Evolutionary conservation across 1,140 invertebrate genomes (phyloP).

Genomic region (Psilanteris sp.): DNA sequence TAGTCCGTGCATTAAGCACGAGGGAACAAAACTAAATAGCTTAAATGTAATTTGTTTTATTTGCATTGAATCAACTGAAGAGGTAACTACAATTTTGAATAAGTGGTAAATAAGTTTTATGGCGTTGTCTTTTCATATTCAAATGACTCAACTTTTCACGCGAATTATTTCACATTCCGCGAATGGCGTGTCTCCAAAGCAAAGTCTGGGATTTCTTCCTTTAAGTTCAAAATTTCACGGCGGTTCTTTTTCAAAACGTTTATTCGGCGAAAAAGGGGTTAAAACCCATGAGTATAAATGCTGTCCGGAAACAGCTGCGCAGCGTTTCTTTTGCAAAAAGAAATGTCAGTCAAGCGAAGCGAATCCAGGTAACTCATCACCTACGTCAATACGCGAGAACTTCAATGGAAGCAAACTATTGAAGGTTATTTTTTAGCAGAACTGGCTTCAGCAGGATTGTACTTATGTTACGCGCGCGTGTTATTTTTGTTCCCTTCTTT

Average conservation of each 20-base stretch:
- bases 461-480: conserved; percentile 4
- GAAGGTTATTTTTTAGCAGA: conserved; percentile 33
- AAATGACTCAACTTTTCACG: no score
- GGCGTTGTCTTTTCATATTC: no score
- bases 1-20: no score
- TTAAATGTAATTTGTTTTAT: no score
- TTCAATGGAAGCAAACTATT: conserved; percentile 36
- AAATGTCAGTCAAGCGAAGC: conserved; percentile 53
- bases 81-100: no score
- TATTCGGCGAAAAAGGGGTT: conserved; percentile 42
- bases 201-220: no score
- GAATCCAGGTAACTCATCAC: conserved; percentile 54
- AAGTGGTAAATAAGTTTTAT: no score
- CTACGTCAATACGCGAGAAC: conserved; percentile 39
- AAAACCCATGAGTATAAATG: conserved; percentile 20
- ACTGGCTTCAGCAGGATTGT: conserved; percentile 5
- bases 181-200: no score
- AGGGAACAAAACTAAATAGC: no score
- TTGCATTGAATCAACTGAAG: no score
- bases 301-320: conserved; percentile 50
- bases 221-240: background rate
- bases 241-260: no score
- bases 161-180: no score
- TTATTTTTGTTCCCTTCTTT: conserved; percentile 16
- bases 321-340: conserved; percentile 38